Percentiles rank a stretch among this genome's conserved stretches.
Evolutionary conservation across 2,797 vertebrate species (phyloP).

Genomic region (Otus scops): DNA sequence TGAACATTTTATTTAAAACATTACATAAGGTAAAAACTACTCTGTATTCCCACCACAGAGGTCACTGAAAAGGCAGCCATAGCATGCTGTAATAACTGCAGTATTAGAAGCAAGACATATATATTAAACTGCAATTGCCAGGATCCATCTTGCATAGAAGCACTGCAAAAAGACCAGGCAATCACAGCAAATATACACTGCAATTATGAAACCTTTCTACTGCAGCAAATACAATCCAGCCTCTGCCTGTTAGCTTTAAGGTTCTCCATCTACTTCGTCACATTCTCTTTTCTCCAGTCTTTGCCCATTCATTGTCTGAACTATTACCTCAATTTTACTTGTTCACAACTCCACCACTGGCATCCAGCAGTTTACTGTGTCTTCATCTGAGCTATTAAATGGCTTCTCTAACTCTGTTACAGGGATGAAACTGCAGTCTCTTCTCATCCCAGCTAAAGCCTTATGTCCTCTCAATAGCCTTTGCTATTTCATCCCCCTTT

Average conservation of each 20-base stretch:
- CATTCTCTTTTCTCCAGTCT: not conserved
- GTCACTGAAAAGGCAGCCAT: not conserved
- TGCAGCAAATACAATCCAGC: not conserved
- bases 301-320: not conserved
- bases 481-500: not conserved
- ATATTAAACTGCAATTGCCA: not conserved
- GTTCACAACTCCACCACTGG: not conserved
- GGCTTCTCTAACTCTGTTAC: not conserved
- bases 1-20: not conserved
- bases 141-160: not conserved
- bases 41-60: not conserved
- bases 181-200: not conserved
- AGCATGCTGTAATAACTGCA: not conserved
- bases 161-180: not conserved
- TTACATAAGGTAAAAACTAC: not conserved
- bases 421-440: not conserved
- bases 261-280: not conserved
- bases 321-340: not conserved
- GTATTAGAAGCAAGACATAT: not conserved
- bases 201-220: not conserved
- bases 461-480: not conserved
- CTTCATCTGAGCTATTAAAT: not conserved
- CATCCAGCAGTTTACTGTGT: not conserved
- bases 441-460: not conserved
- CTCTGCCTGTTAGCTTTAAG: not conserved